Evolutionary conservation across 2,113 vertebrate species (phyloP).

Genomic region (Globicephala melas): DNA sequence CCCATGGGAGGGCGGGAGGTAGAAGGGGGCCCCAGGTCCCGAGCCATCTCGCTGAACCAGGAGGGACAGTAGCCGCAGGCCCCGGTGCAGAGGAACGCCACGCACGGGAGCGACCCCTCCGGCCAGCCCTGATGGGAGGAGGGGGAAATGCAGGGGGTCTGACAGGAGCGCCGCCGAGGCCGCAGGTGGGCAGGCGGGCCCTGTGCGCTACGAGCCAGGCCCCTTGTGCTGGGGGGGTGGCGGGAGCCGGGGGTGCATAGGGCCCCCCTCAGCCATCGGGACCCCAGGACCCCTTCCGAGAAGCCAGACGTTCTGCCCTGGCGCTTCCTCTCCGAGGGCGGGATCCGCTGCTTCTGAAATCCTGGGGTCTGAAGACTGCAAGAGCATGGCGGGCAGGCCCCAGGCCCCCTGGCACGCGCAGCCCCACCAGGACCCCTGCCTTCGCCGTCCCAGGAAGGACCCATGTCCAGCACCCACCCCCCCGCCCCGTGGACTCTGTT

Average conservation of each 20-base stretch:
- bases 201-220: too few species aligned
- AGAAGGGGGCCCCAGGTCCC: neutral
- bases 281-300: neutral
- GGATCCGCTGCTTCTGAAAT: conserved; percentile 1
- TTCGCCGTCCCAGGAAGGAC: neutral
- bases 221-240: too few species aligned
- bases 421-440: conserved; percentile 24
- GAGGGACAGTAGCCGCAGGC: neutral
- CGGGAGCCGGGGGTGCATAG: too few species aligned
- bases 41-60: neutral
- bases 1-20: too few species aligned
- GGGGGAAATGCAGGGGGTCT: too few species aligned
- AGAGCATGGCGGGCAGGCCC: neutral
- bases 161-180: too few species aligned
- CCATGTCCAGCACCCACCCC: neutral
- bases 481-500: conserved; percentile 75
- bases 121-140: neutral
- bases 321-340: neutral
- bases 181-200: too few species aligned
- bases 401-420: neutral
- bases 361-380: neutral
- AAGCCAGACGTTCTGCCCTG: neutral
- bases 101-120: neutral
- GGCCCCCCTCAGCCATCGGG: neutral
- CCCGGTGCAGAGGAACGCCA: too few species aligned